These are phyloP conservation scores for Bathynomus jamesi DNA, from an alignment of 1,140 invertebrate species.

Conservation along the genomic window DNA sequence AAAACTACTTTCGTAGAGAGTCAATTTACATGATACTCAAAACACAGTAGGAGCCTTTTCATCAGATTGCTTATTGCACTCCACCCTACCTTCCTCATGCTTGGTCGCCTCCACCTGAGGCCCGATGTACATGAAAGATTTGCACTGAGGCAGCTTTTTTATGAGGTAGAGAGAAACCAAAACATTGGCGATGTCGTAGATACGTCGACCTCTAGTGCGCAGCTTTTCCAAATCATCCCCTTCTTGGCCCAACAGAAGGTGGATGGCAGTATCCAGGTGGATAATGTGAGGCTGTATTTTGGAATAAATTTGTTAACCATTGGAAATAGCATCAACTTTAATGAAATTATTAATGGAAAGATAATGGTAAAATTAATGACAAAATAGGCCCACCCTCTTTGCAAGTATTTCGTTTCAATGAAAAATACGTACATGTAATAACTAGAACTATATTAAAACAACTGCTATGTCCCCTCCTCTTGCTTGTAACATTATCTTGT, in stretches of 20 bases:
- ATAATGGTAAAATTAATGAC: too few relatives aligned
- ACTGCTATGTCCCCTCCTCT: too few relatives aligned
- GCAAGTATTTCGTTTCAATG: too few relatives aligned
- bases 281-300: constrained; percentile 55
- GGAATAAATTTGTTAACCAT: constrained; percentile 20
- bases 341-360: not conserved
- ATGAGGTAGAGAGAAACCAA: constrained; percentile 60
- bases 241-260: constrained; percentile 52
- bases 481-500: too few relatives aligned
- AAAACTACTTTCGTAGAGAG: too few relatives aligned
- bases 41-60: too few relatives aligned
- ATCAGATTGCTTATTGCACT: too few relatives aligned
- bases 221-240: constrained; percentile 41
- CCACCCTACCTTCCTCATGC: too few relatives aligned
- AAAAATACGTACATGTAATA: too few relatives aligned
- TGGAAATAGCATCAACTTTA: not conserved
- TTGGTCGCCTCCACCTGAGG: constrained; percentile 46
- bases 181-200: constrained; percentile 69
- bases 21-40: too few relatives aligned
- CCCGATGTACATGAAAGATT: constrained; percentile 59
- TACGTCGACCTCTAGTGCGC: constrained; percentile 59
- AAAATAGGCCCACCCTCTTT: too few relatives aligned
- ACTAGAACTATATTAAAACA: too few relatives aligned
- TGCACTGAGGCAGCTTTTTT: constrained; percentile 52
- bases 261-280: constrained; percentile 59